Conservation (phyloP, 2,888 invertebrate species). For the Drosophila borealis region DNA sequence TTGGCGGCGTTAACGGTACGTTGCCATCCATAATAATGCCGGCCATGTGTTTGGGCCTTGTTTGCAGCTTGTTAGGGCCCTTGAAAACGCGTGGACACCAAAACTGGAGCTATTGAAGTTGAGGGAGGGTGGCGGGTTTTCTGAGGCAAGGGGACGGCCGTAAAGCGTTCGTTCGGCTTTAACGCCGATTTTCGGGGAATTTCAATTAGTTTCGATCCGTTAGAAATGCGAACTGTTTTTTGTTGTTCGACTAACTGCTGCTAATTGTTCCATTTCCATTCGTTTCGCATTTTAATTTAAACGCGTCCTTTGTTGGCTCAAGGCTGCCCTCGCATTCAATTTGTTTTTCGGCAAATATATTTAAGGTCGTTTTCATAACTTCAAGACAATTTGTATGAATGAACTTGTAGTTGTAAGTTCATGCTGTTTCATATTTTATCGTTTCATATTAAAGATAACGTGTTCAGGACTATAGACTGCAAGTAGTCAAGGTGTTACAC, state of each 20-base stretch:
- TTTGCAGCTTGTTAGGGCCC: slow-evolving; percentile 59
- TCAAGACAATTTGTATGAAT: no score
- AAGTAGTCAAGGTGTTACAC: neutral
- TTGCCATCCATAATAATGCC: slow-evolving; percentile 64
- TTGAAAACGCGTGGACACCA: slow-evolving; percentile 30
- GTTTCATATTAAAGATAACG: no score
- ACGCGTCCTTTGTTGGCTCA: neutral
- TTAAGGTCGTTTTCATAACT: no score
- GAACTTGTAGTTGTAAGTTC: no score
- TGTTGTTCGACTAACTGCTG: neutral
- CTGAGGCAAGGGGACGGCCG: neutral
- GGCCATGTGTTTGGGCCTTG: slow-evolving; percentile 54
- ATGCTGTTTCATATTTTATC: no score
- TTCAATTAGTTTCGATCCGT: slow-evolving; percentile 2
- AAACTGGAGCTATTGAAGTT: slow-evolving; percentile 3
- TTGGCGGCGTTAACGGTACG: slow-evolving; percentile 59
- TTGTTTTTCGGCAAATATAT: neutral
- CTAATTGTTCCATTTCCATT: slow-evolving; percentile 11
- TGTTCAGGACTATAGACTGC: no score
- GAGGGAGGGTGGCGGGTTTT: neutral
- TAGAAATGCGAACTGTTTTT: neutral
- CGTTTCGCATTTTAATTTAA: slow-evolving; percentile 1
- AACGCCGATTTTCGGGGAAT: neutral
- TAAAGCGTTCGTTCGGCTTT: no score
- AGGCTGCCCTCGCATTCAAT: neutral